Percentiles rank a stretch among this genome's conserved stretches.
Evolutionary conservation across 2,797 vertebrate species (phyloP).

Genomic region (Sebastes trivittatus): DNA sequence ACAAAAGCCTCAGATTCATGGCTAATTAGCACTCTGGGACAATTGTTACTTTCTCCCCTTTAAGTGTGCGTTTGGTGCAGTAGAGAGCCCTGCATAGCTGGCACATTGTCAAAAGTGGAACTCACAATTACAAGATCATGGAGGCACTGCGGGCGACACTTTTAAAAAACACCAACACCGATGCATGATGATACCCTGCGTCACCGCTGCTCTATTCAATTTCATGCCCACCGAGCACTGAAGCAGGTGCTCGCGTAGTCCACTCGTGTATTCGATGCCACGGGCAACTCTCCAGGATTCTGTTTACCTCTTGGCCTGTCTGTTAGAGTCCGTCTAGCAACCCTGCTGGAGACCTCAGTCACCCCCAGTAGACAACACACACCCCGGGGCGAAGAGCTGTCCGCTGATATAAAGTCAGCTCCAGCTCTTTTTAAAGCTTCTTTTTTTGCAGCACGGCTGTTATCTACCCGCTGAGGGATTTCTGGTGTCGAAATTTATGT

Average conservation of each 20-base stretch:
- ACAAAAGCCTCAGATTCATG: constrained; percentile 18
- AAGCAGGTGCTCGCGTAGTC: constrained; percentile 39
- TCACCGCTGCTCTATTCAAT: constrained; percentile 53
- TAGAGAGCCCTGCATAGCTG: not conserved
- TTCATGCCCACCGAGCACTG: constrained; percentile 52
- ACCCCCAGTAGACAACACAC: not conserved
- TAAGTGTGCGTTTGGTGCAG: not conserved
- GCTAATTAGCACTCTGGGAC: not conserved
- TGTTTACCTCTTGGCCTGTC: constrained; percentile 44
- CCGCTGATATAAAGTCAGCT: constrained; percentile 29
- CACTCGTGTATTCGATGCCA: constrained; percentile 23
- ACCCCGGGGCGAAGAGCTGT: constrained; percentile 29
- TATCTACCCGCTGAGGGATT: not conserved
- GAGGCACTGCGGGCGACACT: constrained; percentile 3
- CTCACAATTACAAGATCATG: not conserved
- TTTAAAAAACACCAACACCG: not conserved
- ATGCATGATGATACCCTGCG: constrained; percentile 32
- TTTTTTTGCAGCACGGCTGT: not conserved
- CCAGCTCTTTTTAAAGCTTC: not conserved
- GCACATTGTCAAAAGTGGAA: constrained; percentile 8
- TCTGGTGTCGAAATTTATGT: not conserved
- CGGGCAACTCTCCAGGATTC: constrained; percentile 35
- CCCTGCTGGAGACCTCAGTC: constrained; percentile 31
- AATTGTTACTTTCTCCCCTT: not conserved
- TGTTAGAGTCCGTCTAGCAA: constrained; percentile 17